Evolutionary conservation across 2,797 vertebrate species (phyloP).

Genomic region (Argya squamiceps): DNA sequence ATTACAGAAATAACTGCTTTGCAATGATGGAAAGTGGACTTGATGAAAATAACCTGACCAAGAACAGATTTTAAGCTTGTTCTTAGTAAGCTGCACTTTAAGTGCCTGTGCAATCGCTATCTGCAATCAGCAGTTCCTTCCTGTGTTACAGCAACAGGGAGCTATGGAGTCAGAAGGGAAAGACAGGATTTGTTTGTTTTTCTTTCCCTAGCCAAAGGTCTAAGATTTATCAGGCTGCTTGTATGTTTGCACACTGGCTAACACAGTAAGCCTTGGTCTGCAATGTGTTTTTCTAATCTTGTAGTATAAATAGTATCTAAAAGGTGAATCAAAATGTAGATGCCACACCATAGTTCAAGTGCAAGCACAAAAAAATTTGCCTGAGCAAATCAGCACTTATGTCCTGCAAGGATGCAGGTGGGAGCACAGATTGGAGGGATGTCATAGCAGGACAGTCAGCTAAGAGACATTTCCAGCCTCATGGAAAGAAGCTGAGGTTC

Average conservation of each 20-base stretch:
- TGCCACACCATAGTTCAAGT: not conserved
- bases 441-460: not conserved
- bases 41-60: not conserved
- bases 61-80: not conserved
- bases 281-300: not conserved
- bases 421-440: not conserved
- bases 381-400: not conserved
- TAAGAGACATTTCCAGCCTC: not conserved
- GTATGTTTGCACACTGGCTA: not conserved
- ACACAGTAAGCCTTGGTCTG: not conserved
- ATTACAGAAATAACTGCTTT: not conserved
- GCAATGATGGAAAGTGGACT: not conserved
- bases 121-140: not conserved
- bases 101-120: not conserved
- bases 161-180: not conserved
- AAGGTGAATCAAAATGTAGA: not conserved
- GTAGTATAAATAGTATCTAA: not conserved
- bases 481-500: not conserved
- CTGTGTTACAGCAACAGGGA: not conserved
- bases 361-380: not conserved
- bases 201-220: not conserved
- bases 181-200: slow-evolving; percentile 9
- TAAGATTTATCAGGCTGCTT: not conserved
- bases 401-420: not conserved
- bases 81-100: not conserved